Evolutionary conservation across 2,797 vertebrate species (phyloP).

Genomic region (Oryzias dopingdopingensis): DNA sequence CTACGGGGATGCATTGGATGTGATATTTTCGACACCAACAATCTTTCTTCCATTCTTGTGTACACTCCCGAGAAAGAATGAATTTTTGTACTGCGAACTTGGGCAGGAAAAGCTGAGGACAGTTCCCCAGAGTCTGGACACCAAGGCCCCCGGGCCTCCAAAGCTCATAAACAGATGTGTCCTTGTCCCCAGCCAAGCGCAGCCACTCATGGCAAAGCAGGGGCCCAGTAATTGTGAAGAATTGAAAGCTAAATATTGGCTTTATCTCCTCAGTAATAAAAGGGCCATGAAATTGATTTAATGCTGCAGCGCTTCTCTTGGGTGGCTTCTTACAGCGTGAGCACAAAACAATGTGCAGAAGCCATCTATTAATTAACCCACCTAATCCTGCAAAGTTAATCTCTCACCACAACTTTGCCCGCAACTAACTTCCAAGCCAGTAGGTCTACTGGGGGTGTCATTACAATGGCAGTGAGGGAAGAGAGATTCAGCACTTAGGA

Average conservation of each 20-base stretch:
- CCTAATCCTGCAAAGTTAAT: conserved; percentile 84
- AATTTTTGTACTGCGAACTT: conserved; percentile 46
- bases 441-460: conserved; percentile 73
- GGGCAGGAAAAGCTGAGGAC: conserved; percentile 66
- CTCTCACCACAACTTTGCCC: conserved; percentile 80
- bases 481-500: conserved; percentile 67
- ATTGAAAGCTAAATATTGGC: conserved; percentile 83
- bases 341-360: conserved; percentile 83
- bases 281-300: conserved; percentile 90
- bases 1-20: conserved; percentile 1
- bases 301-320: conserved; percentile 85
- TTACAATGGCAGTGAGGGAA: conserved; percentile 69
- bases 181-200: conserved; percentile 77
- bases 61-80: conserved; percentile 39
- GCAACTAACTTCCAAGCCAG: conserved; percentile 77
- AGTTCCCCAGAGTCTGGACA: conserved; percentile 72
- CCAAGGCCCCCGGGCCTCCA: conserved; percentile 69
- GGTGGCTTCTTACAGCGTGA: conserved; percentile 76
- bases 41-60: conserved; percentile 47
- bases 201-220: conserved; percentile 78
- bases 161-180: conserved; percentile 78
- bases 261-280: conserved; percentile 84
- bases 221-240: conserved; percentile 80
- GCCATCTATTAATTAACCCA: conserved; percentile 87
- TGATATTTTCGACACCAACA: conserved; percentile 22